A percentile compares a stretch with the other conserved stretches of the same genome.
Evolutionary conservation across 1,140 invertebrate genomes (phyloP).

Genomic region (Bombus pyrosoma): DNA sequence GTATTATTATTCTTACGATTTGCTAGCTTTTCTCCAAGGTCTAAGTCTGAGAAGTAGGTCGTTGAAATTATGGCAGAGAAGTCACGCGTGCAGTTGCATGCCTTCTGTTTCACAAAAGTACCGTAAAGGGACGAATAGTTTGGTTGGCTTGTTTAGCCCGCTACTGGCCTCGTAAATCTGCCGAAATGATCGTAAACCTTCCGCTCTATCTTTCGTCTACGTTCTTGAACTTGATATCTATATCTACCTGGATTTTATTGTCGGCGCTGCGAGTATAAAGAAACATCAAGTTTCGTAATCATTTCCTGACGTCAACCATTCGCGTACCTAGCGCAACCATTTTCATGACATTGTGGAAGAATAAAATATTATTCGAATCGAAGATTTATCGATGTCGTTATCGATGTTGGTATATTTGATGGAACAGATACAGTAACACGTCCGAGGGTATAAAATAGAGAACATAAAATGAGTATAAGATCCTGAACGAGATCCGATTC

Average conservation of each 20-base stretch:
- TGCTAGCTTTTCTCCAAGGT: not conserved
- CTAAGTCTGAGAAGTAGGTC: not conserved
- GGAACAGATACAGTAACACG: too few species aligned
- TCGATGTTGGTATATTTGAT: too few species aligned
- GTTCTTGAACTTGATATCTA: conserved; percentile 41
- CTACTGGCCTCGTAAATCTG: conserved; percentile 19
- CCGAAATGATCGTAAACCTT: conserved; percentile 12
- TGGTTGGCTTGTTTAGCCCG: not conserved
- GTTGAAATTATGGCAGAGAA: conserved; percentile 1
- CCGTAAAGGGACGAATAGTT: not conserved
- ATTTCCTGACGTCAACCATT: conserved; percentile 29
- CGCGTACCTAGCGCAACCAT: not conserved
- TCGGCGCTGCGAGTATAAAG: not conserved
- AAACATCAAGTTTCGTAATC: conserved; percentile 38
- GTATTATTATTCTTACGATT: too few species aligned
- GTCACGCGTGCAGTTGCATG: not conserved
- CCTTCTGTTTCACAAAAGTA: not conserved
- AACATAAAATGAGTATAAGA: too few species aligned
- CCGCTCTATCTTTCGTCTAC: not conserved
- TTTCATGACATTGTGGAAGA: not conserved
- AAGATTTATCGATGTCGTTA: not conserved
- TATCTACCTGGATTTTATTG: conserved; percentile 39
- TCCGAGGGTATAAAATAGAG: too few species aligned
- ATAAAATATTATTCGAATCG: not conserved
- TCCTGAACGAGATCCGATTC: too few species aligned